A percentile compares a stretch with the other conserved stretches of the same genome.
phyloP scores from a whole-genome alignment of 2,888 invertebrate genomes.

The Resseliella maxima region DNA sequence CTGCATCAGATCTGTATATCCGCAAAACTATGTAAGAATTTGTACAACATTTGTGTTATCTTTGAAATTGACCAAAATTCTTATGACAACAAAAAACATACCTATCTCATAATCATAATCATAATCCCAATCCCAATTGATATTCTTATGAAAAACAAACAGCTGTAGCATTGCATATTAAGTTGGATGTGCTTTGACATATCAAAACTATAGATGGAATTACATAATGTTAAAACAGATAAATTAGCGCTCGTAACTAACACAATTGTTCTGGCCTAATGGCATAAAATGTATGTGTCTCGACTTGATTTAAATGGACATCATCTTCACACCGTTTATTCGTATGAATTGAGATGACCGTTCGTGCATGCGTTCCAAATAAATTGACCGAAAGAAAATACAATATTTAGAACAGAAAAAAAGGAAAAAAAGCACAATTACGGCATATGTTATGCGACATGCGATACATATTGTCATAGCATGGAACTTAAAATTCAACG shows the following conservation, averaged over 20 bases:
- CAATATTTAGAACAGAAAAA: not conserved
- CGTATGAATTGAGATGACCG: not conserved
- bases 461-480: not conserved
- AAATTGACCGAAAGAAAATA: not conserved
- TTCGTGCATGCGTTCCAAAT: not conserved
- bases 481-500: conserved; percentile 20
- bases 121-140: not conserved
- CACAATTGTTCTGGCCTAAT: not conserved
- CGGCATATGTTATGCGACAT: not conserved
- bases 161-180: not conserved
- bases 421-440: not conserved
- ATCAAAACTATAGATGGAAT: not conserved
- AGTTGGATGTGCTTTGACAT: not conserved
- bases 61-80: not conserved
- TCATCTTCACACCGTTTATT: not conserved
- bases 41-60: not conserved
- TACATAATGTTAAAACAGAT: conserved; percentile 3
- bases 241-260: not conserved
- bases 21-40: too few species aligned
- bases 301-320: not conserved
- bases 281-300: conserved; percentile 21
- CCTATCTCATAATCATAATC: too few species aligned
- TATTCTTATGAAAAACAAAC: not conserved
- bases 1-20: too few species aligned
- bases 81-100: too few species aligned